Base-by-base conservation (phyloP, 2,113 vertebrate genomes). In the Tupaia chinensis region DNA sequence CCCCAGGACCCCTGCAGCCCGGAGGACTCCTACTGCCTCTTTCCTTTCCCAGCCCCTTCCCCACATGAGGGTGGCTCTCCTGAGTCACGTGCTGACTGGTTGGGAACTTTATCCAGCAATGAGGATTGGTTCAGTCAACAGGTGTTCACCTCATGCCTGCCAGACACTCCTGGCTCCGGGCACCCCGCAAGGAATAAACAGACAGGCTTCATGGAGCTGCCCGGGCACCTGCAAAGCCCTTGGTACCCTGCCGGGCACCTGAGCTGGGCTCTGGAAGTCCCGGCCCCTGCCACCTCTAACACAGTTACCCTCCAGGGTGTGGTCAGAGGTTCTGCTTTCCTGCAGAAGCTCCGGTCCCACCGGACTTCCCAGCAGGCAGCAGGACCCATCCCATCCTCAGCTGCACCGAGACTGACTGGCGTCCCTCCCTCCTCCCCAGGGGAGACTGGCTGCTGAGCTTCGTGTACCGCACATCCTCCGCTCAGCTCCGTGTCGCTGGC, bases 391-490 rank as follows among this genome's bases (percentile, higher is more conserved):
- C 87, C 3, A 61, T 1, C 44, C 34, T 2, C 16, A 14, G 61
- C 69, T 68, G 25, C 5, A 54, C 82, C 0, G 1, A 27, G 25
- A 29, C 85, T 93, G 65, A 87, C 0, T 14, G 3, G 0, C 72
- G n/a, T 23, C 23, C 2, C 0, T 63, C 70, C 61, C 58, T 5
- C 63, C 87, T n/a, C 93, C 7, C 87, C 32, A 99, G 99, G 97
- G 99, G 99, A 1, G 99, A 99, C 97, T 99, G 99, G 99, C 99
- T 99, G 73, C 99, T 99, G 97, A 97, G 99, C 16, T 99, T 99
- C 89, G 98, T 99, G n/a, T 99, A 99, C 98, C 99, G 99, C 95
- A 99, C 99, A 8, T 99, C 99, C 14, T 99, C 99, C 1, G 99
- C 98, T 94, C 99, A 99, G 97, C 95, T 99, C 74, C 99, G 79